Conservation (phyloP, 1,140 invertebrate species). For the Drosophila bipectinata region DNA sequence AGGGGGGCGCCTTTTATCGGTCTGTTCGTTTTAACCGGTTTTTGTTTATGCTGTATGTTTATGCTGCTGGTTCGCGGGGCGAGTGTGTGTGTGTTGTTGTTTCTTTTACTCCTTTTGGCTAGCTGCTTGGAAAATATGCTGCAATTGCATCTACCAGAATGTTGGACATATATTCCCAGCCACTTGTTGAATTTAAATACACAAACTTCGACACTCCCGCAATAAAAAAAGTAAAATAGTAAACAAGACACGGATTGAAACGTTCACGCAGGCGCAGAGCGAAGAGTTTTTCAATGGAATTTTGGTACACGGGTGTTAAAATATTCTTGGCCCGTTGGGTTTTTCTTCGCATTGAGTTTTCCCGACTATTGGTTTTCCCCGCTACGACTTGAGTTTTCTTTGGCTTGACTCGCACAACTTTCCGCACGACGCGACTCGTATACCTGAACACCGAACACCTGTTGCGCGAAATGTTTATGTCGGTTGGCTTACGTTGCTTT, state of each 20-base stretch:
- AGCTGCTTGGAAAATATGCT: slow-evolving; percentile 47
- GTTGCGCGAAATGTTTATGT: slow-evolving; percentile 11
- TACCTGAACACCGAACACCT: slow-evolving; percentile 25
- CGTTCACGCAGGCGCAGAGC: slow-evolving; percentile 13
- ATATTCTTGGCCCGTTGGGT: slow-evolving; percentile 6
- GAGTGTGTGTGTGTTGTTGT: slow-evolving; percentile 6
- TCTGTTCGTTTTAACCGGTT: slow-evolving; percentile 67
- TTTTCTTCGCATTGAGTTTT: slow-evolving; percentile 3
- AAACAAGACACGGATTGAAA: slow-evolving; percentile 9
- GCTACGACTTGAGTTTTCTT: slow-evolving; percentile 38
- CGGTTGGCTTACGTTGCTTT: too few relatives aligned
- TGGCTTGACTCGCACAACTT: slow-evolving; percentile 27
- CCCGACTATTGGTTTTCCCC: slow-evolving; percentile 31
- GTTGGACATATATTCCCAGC: slow-evolving; percentile 37
- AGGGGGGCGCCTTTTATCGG: slow-evolving; percentile 26
- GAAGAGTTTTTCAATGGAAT: slow-evolving; percentile 39
- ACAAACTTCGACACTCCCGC: slow-evolving; percentile 1
- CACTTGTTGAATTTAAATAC: slow-evolving; percentile 10
- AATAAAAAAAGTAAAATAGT: slow-evolving; percentile 1
- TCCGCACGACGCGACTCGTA: slow-evolving; percentile 25
- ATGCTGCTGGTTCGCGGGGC: slow-evolving; percentile 27
- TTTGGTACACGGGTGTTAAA: slow-evolving; percentile 62
- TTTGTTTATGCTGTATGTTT: slow-evolving; percentile 52
- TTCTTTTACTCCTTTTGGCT: slow-evolving; percentile 31
- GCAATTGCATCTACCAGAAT: slow-evolving; percentile 58